Conservation (phyloP, 2,888 invertebrate species). For the Apamea monoglypha region DNA sequence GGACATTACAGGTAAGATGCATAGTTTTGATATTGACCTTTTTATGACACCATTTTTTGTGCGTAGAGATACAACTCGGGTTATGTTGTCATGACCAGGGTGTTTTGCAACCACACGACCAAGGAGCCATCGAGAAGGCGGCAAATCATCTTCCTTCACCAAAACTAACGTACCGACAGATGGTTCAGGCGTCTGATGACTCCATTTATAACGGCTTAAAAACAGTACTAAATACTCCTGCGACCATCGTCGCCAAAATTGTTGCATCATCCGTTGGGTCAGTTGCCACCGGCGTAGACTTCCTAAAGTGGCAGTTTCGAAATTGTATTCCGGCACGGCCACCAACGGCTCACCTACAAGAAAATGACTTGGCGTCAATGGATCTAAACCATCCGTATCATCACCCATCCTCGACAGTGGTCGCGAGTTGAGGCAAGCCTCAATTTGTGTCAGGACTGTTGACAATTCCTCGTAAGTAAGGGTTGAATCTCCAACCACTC, state of each 20-base stretch:
- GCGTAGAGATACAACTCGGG: too few species aligned
- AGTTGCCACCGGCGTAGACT: background rate
- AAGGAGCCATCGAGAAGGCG: too few species aligned
- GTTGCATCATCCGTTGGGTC: background rate
- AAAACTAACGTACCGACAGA: background rate
- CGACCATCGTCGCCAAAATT: background rate
- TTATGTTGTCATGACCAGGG: too few species aligned
- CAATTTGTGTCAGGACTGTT: background rate
- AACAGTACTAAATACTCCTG: background rate
- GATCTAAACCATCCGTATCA: background rate
- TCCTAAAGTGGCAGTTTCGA: background rate
- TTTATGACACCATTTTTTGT: too few species aligned
- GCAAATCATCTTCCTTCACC: too few species aligned
- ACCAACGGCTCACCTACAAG: background rate
- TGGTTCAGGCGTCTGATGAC: background rate
- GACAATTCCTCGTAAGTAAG: too few species aligned
- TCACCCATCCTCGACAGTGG: background rate
- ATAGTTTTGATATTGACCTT: too few species aligned
- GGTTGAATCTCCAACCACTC: too few species aligned
- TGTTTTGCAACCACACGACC: too few species aligned
- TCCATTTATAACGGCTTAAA: background rate
- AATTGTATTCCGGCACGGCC: background rate
- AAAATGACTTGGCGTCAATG: background rate
- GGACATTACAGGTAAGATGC: too few species aligned
- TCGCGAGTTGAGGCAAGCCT: background rate